Evolutionary conservation across 2,797 vertebrate species (phyloP).

Genomic region (Lepus oiostolus): DNA sequence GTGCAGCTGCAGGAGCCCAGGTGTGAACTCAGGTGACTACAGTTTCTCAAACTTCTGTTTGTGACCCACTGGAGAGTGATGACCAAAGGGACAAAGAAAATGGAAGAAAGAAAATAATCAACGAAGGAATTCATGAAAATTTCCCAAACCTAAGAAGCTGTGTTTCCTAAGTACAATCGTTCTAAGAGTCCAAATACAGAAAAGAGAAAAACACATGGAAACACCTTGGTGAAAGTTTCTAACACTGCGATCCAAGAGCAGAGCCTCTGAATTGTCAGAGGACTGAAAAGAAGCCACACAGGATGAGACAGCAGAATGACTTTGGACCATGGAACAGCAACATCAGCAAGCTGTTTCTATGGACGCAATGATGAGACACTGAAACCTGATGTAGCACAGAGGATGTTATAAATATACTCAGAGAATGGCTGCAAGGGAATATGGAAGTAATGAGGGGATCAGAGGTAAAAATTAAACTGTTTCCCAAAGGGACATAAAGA

Average conservation of each 20-base stretch:
- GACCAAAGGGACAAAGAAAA: not conserved
- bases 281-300: not conserved
- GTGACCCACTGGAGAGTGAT: not conserved
- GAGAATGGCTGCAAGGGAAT: not conserved
- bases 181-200: not conserved
- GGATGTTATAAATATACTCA: not conserved
- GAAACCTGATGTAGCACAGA: not conserved
- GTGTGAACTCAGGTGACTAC: not conserved
- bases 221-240: not conserved
- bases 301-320: not conserved
- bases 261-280: not conserved
- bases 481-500: not conserved
- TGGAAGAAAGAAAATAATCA: constrained; percentile 7
- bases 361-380: not conserved
- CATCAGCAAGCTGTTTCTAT: not conserved
- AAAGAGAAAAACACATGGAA: not conserved
- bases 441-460: not conserved
- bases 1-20: not conserved
- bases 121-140: constrained; percentile 16
- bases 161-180: not conserved
- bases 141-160: not conserved
- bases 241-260: not conserved
- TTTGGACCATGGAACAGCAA: not conserved
- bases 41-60: not conserved
- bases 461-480: not conserved